A percentile compares a stretch with the other conserved stretches of the same genome.
Evolutionary conservation across 2,113 vertebrate genomes (phyloP).

Genomic region (Hemiprocne comata): DNA sequence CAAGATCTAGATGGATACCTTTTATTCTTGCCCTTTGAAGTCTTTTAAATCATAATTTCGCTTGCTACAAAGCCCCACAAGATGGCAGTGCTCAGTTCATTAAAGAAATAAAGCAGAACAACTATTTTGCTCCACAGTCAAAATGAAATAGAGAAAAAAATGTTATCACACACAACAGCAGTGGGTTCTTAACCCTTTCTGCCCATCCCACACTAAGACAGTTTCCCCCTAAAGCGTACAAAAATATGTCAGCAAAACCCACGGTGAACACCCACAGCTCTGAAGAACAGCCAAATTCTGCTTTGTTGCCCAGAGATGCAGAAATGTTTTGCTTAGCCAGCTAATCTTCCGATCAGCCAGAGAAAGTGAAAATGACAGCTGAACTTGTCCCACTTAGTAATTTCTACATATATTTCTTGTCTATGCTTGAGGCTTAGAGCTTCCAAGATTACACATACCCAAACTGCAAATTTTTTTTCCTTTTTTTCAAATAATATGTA

Average conservation of each 20-base stretch:
- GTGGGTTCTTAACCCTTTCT: slow-evolving; percentile 25
- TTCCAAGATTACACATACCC: neutral
- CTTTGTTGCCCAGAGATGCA: neutral
- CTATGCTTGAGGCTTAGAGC: neutral
- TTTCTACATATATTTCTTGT: neutral
- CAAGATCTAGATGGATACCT: neutral
- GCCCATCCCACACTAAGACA: neutral
- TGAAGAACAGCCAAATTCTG: neutral
- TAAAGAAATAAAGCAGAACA: neutral
- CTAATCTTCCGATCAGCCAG: neutral
- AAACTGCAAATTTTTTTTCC: neutral
- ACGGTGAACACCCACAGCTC: neutral
- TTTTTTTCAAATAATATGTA: neutral
- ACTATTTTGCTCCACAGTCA: neutral
- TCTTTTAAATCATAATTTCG: neutral
- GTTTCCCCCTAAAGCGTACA: neutral
- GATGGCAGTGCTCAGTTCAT: slow-evolving; percentile 59
- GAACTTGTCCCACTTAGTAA: neutral
- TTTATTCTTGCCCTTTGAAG: neutral
- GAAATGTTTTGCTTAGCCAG: slow-evolving; percentile 31
- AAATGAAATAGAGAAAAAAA: neutral
- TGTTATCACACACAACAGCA: neutral
- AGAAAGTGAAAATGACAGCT: slow-evolving; percentile 34
- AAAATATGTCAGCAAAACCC: slow-evolving; percentile 6
- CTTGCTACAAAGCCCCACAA: slow-evolving; percentile 7